Evolutionary conservation across 2,797 vertebrate species (phyloP).

Genomic region (Macroramphosus scolopax): DNA sequence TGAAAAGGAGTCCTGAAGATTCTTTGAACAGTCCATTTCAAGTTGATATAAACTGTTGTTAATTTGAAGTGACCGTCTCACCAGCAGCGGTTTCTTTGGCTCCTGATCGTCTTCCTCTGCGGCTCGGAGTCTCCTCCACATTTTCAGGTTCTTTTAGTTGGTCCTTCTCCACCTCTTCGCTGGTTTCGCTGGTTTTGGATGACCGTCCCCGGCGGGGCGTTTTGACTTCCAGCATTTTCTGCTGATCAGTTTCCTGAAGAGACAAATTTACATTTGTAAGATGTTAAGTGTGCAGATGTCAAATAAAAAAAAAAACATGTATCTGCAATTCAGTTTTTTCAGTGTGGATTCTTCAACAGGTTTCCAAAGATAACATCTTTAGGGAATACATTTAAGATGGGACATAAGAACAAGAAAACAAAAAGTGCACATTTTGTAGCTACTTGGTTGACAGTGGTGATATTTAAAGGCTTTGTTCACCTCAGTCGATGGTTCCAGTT

Average conservation of each 20-base stretch:
- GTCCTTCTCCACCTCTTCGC: slow-evolving; percentile 48
- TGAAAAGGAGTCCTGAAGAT: too few species aligned
- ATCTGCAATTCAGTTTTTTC: neutral
- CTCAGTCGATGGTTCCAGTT: slow-evolving; percentile 35
- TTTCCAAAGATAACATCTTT: too few species aligned
- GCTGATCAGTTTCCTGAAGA: slow-evolving; percentile 47
- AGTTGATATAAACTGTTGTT: neutral
- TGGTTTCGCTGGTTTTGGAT: slow-evolving; percentile 29
- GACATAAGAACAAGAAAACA: neutral
- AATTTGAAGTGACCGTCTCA: slow-evolving; percentile 13
- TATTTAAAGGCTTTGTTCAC: slow-evolving; percentile 18
- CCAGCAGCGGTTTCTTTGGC: slow-evolving; percentile 49
- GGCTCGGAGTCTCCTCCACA: slow-evolving; percentile 37
- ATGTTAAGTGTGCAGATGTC: neutral
- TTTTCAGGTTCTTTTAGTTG: slow-evolving; percentile 43
- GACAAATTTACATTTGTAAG: slow-evolving; percentile 1
- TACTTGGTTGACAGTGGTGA: neutral
- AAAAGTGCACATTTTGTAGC: neutral
- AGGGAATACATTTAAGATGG: too few species aligned
- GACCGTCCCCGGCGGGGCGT: slow-evolving; percentile 56
- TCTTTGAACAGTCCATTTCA: neutral
- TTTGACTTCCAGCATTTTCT: slow-evolving; percentile 38
- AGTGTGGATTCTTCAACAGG: neutral
- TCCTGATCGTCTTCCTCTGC: slow-evolving; percentile 46
- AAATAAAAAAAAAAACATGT: neutral